A percentile compares a stretch with the other conserved stretches of the same genome.
phyloP scores from a whole-genome alignment of 2,797 vertebrate species.

The Oreochromis grahami region DNA sequence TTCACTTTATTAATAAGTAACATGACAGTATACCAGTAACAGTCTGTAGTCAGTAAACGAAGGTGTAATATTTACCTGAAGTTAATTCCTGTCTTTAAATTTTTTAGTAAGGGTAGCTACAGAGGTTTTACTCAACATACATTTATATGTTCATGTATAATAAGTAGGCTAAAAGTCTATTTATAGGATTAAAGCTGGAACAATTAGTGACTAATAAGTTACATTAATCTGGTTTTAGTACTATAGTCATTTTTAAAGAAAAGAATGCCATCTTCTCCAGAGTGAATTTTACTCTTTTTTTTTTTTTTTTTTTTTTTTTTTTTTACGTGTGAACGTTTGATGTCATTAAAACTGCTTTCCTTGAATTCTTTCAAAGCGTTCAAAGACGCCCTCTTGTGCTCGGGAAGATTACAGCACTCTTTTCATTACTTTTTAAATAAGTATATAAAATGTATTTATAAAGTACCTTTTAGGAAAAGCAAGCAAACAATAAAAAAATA shows the following conservation, averaged over 20 bases:
- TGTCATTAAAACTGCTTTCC: not conserved
- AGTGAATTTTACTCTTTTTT: not conserved
- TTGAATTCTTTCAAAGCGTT: not conserved
- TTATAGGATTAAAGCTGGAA: not conserved
- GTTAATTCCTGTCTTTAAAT: not conserved
- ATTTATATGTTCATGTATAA: not conserved
- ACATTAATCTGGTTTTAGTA: not conserved
- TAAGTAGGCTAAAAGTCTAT: not conserved
- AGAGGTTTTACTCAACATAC: not conserved
- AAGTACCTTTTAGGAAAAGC: not conserved
- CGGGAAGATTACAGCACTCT: not conserved
- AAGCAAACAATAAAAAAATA: not conserved
- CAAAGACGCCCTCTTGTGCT: not conserved
- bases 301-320: not conserved
- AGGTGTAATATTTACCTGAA: not conserved
- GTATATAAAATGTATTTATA: not conserved
- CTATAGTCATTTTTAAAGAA: not conserved
- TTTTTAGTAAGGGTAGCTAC: not conserved
- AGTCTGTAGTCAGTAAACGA: not conserved
- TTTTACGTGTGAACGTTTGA: not conserved
- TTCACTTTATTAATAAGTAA: not conserved
- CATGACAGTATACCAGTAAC: no score
- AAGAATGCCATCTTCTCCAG: not conserved
- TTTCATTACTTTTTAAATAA: not conserved
- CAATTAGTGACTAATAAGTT: not conserved